Percentiles rank a stretch among this genome's conserved stretches.
Evolutionary conservation across 2,888 invertebrate species (phyloP).

Genomic region (Leucophenga maculata): DNA sequence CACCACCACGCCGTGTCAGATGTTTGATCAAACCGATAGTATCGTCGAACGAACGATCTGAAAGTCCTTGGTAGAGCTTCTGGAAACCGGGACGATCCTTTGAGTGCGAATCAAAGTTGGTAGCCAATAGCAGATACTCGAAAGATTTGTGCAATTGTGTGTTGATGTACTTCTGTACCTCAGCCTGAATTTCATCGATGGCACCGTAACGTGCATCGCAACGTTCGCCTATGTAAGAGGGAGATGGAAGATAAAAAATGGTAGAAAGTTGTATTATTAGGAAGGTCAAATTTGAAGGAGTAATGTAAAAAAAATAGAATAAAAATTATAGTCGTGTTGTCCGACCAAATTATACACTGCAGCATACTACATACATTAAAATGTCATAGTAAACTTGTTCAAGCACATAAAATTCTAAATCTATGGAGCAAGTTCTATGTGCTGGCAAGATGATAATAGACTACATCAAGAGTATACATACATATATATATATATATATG

Average conservation of each 20-base stretch:
- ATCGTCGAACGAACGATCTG: conserved; percentile 83
- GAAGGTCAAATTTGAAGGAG: too few species aligned
- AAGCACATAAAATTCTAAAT: too few species aligned
- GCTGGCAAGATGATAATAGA: too few species aligned
- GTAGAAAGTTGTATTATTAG: too few species aligned
- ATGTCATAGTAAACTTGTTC: too few species aligned
- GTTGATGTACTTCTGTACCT: conserved; percentile 72
- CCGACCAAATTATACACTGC: too few species aligned
- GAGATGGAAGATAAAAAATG: conserved; percentile 22
- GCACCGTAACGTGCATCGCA: conserved; percentile 63
- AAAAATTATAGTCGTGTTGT: background rate
- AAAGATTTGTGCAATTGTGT: conserved; percentile 82
- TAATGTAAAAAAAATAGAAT: conserved; percentile 2
- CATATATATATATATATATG: too few species aligned
- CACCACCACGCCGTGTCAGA: conserved; percentile 81
- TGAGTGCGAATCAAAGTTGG: conserved; percentile 84
- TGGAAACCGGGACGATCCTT: conserved; percentile 84
- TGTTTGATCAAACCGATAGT: conserved; percentile 84
- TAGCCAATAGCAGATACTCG: conserved; percentile 82
- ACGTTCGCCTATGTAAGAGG: background rate
- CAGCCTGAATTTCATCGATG: conserved; percentile 57
- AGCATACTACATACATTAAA: too few species aligned
- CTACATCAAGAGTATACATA: too few species aligned
- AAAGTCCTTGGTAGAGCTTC: conserved; percentile 81
- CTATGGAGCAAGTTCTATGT: too few species aligned